These are phyloP conservation scores for Autographa pulchrina DNA, from an alignment of 2,888 invertebrate species.

Conservation along the genomic window DNA sequence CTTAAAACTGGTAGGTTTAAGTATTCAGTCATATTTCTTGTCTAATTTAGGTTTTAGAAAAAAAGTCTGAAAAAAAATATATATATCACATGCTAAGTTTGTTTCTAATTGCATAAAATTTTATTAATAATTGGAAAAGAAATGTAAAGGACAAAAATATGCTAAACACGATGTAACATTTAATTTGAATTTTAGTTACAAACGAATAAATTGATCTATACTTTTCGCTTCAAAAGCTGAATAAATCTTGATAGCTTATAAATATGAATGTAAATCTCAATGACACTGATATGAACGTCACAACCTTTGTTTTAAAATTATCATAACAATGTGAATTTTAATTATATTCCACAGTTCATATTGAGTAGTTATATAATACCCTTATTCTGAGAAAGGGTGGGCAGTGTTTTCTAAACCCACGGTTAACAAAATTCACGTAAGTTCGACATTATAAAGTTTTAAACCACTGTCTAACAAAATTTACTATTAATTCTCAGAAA, in stretches of 20 bases:
- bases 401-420: neutral
- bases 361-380: neutral
- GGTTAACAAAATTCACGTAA: neutral
- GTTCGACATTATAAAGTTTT: neutral
- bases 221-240: conserved; percentile 6
- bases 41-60: too few relatives aligned
- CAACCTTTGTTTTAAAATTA: conserved; percentile 51
- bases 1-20: too few relatives aligned
- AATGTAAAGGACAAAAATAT: too few relatives aligned
- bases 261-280: conserved; percentile 55
- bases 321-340: conserved; percentile 52
- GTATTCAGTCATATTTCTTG: too few relatives aligned
- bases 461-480: neutral
- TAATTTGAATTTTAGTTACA: neutral
- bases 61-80: too few relatives aligned
- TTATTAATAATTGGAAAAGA: too few relatives aligned
- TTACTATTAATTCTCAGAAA: conserved; percentile 1
- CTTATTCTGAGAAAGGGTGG: neutral
- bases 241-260: conserved; percentile 48
- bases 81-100: too few relatives aligned
- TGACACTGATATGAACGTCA: conserved; percentile 50
- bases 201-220: conserved; percentile 15
- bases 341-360: conserved; percentile 41
- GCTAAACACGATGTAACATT: too few relatives aligned
- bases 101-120: too few relatives aligned